Base-by-base conservation (phyloP, 2,888 invertebrate species). In the Silvanus unidentatus region DNA sequence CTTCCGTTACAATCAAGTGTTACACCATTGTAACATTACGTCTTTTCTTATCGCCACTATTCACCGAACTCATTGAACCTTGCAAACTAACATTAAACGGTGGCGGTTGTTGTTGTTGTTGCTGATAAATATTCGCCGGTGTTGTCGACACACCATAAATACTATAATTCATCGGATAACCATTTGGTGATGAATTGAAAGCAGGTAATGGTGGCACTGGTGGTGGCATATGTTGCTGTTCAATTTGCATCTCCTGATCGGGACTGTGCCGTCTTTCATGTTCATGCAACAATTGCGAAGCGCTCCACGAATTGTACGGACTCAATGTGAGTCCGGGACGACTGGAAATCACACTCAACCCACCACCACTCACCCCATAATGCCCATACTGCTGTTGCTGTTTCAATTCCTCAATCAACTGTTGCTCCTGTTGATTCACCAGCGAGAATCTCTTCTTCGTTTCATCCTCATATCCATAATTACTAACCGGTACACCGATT, bases 1-100 rank as follows among this genome's bases (percentile, higher is more conserved):
- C 13, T 32, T 32, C 32, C n/a, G 32, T 32, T 12, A 32, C 32
- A 32, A 32, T 12, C n/a, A 32, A 32, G 3, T 63, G 70, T 73
- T 72, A 79, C 49, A 80, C 80, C 78, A 79, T 79, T 34, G 80
- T 80, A 27, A 80, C 77, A 60, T 79, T 80, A 38, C 80, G 63
- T 53, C 77, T 70, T 59, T 77, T 77, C 59, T 77, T 75, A 49
- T 75, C 75, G 10, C 74, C 75, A 52, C 75, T 75, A 55, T 76
- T 77, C 28, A 79, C 77, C 1, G 78, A 78, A 50, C 73, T 77
- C 60, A 78, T 65, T 1, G 77, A 77, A 8, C 78, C 78, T 57
- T 77, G 77, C 37, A 76, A 62, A 59, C 75, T 77, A 3, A 74
- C 69, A 59, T 74, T 76, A 59, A 75, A 77, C 16, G 69, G 69